phyloP scores from a whole-genome alignment of 2,797 vertebrate species.

The Pipistrellus kuhlii region DNA sequence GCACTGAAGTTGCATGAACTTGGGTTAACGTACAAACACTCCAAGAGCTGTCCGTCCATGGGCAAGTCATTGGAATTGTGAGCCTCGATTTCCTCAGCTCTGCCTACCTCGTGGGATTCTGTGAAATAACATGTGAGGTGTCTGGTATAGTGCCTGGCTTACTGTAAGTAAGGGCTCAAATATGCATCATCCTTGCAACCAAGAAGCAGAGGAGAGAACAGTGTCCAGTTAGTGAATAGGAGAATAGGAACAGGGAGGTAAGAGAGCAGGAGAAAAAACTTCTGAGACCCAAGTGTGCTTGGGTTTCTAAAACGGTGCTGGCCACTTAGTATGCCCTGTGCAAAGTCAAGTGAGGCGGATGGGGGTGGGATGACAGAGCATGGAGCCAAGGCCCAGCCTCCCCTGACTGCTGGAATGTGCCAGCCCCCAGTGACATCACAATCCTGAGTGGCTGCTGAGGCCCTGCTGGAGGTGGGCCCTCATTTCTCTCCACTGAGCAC shows the following conservation, averaged over 20 bases:
- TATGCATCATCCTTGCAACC: not conserved
- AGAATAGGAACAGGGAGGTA: not conserved
- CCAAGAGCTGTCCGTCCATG: not conserved
- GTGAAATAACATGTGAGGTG: not conserved
- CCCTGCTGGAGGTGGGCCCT: not conserved
- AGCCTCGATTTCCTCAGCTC: not conserved
- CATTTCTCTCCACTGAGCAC: constrained; percentile 47
- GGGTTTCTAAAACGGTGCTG: constrained; percentile 6
- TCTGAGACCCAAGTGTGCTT: not conserved
- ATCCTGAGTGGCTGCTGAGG: not conserved
- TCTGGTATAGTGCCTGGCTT: not conserved
- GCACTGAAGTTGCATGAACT: not conserved
- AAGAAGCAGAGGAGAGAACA: not conserved
- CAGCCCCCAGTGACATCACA: constrained; percentile 72
- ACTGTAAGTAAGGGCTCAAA: not conserved
- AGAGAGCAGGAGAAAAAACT: not conserved
- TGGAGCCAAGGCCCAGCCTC: not conserved
- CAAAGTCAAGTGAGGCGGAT: not conserved
- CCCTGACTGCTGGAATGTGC: not conserved
- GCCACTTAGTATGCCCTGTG: not conserved
- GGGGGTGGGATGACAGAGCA: not conserved
- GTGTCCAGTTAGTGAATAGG: not conserved
- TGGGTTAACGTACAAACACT: not conserved
- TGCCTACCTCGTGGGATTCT: not conserved
- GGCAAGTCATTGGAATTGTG: not conserved